These are phyloP conservation scores for Sebastolobus alascanus DNA, from an alignment of 2,797 vertebrate species.

Conservation along the genomic window DNA sequence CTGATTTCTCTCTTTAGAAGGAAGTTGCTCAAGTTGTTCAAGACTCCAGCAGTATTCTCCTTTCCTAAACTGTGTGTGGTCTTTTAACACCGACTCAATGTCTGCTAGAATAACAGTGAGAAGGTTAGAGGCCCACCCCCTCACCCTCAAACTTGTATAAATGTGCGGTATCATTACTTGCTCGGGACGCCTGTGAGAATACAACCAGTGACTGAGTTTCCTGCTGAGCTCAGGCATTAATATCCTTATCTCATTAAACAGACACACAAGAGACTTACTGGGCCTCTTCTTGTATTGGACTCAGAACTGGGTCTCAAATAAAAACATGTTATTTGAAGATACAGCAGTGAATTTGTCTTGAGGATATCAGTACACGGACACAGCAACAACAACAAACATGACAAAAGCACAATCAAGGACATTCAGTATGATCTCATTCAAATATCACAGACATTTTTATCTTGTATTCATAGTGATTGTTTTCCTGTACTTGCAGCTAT, in stretches of 20 bases:
- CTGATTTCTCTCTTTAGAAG: no score
- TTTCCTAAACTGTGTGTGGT: not conserved
- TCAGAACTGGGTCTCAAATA: no score
- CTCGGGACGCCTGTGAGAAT: not conserved
- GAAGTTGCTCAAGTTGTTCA: no score
- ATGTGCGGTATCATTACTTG: not conserved
- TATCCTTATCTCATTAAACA: slow-evolving; percentile 42
- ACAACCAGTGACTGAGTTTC: not conserved
- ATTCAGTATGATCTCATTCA: not conserved
- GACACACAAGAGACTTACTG: not conserved
- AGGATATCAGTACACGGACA: not conserved
- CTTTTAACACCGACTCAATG: not conserved
- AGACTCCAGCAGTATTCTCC: not conserved
- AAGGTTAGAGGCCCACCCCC: not conserved
- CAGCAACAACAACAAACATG: not conserved
- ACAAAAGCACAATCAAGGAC: not conserved
- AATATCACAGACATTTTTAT: slow-evolving; percentile 1
- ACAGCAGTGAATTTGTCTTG: no score
- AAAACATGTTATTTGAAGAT: no score
- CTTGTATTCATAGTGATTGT: not conserved
- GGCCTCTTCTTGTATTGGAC: not conserved
- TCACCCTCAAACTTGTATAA: not conserved
- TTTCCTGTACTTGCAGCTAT: slow-evolving; percentile 88
- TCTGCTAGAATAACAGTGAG: slow-evolving; percentile 9
- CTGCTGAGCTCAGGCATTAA: slow-evolving; percentile 5